phyloP scores from a whole-genome alignment of 1,140 invertebrate genomes.

The Wiebesia pumilae region DNA sequence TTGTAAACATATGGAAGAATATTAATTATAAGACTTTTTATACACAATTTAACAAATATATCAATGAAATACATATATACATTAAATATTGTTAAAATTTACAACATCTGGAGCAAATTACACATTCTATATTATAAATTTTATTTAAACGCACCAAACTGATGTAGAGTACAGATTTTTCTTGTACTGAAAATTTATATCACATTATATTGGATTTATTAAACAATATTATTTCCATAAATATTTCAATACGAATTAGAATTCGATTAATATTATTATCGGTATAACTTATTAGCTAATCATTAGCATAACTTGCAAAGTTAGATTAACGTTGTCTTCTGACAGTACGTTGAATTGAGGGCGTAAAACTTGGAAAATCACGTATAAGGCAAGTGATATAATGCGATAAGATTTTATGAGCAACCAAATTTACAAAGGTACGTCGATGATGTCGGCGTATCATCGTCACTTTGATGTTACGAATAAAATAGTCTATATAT shows the following conservation, averaged over 20 bases:
- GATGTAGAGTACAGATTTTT: not conserved
- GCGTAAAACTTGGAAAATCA: constrained; percentile 33
- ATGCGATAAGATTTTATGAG: constrained; percentile 41
- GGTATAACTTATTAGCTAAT: not conserved
- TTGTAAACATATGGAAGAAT: too few relatives aligned
- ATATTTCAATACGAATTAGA: not conserved
- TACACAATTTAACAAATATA: too few relatives aligned
- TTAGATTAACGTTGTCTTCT: constrained; percentile 12
- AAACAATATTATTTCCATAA: not conserved
- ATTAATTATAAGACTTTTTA: too few relatives aligned
- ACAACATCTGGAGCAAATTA: too few relatives aligned
- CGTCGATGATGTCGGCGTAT: not conserved
- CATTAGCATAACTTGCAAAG: too few relatives aligned
- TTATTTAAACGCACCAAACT: too few relatives aligned
- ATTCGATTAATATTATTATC: not conserved
- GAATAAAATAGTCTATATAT: not conserved
- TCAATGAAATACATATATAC: too few relatives aligned
- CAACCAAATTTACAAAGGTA: constrained; percentile 18
- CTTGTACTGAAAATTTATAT: not conserved
- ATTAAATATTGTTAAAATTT: too few relatives aligned
- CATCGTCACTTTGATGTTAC: constrained; percentile 20
- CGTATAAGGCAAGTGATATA: constrained; percentile 19
- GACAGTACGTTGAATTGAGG: not conserved
- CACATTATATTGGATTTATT: not conserved
- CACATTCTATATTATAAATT: too few relatives aligned